phyloP scores from a whole-genome alignment of 2,888 invertebrate genomes.

The Thymelicus lineola region DNA sequence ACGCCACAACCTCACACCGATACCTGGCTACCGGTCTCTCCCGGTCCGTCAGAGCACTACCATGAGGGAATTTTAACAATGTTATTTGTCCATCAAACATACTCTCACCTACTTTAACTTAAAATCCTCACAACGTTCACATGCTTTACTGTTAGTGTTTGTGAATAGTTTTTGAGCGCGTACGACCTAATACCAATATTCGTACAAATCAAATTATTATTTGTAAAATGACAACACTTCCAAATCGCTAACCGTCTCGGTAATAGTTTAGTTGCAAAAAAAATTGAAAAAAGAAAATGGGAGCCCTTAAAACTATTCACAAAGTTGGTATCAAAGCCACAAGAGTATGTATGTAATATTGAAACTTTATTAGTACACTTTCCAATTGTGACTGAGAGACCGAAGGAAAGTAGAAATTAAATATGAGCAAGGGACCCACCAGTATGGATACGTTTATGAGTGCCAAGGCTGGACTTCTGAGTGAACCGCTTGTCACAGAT shows the following conservation, averaged over 20 bases:
- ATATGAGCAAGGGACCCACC: conserved; percentile 84
- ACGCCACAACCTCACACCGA: conserved; percentile 44
- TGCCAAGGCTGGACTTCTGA: conserved; percentile 93
- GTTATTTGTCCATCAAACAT: conserved; percentile 84
- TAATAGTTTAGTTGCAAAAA: conserved; percentile 40
- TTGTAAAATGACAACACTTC: conserved; percentile 53
- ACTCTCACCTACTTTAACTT: conserved; percentile 71
- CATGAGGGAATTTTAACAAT: conserved; percentile 74
- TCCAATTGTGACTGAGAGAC: conserved; percentile 78
- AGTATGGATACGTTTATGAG: conserved; percentile 92
- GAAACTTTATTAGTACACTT: conserved; percentile 43
- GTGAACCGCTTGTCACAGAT: conserved; percentile 92
- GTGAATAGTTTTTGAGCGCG: conserved; percentile 86
- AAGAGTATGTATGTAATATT: conserved; percentile 57
- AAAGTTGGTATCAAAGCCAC: conserved; percentile 82
- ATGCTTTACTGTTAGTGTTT: conserved; percentile 80
- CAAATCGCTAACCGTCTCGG: conserved; percentile 61
- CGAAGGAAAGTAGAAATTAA: conserved; percentile 73
- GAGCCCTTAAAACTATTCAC: conserved; percentile 84
- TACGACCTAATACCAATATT: conserved; percentile 60
- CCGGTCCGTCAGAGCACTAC: conserved; percentile 55
- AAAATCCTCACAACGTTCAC: conserved; percentile 81
- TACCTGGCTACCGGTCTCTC: conserved; percentile 21
- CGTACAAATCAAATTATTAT: conserved; percentile 40
- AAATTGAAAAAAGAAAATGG: conserved; percentile 49